phyloP scores from a whole-genome alignment of 2,113 vertebrate genomes.

The Psittacara wagleri region DNA sequence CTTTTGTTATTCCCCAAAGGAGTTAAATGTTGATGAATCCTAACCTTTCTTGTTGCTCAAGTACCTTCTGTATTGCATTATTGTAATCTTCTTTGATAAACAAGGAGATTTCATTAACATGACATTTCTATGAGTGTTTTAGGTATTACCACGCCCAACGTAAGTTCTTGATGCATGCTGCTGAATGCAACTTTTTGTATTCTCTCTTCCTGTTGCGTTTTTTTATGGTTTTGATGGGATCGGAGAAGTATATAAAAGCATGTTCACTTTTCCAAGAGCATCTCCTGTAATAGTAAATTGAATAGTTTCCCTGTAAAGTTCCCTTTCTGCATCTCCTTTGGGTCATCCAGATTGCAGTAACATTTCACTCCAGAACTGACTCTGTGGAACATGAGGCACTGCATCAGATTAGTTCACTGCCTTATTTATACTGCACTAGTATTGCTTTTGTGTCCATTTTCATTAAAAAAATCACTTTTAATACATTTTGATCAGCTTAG shows the following conservation, averaged over 20 bases:
- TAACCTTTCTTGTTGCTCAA: neutral
- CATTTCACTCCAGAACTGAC: neutral
- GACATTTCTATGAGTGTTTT: neutral
- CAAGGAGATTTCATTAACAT: neutral
- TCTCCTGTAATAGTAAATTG: neutral
- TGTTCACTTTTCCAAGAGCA: neutral
- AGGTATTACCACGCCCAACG: neutral
- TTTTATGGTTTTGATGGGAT: neutral
- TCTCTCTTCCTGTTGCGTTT: neutral
- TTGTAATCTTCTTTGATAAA: neutral
- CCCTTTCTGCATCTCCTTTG: neutral
- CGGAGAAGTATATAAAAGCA: neutral
- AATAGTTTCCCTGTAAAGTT: neutral
- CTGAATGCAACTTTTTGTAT: neutral
- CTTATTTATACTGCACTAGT: rapidly evolving
- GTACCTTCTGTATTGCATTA: neutral
- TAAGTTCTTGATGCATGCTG: neutral
- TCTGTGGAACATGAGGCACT: neutral
- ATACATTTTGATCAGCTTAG: neutral
- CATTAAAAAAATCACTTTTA: neutral
- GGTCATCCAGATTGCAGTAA: neutral
- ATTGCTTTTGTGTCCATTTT: neutral
- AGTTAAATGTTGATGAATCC: neutral
- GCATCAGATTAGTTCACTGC: neutral
- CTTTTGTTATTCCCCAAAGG: neutral